A percentile compares a stretch with the other conserved stretches of the same genome.
Conservation (phyloP, 1,140 invertebrate species). For the Mylabris phalerata region DNA sequence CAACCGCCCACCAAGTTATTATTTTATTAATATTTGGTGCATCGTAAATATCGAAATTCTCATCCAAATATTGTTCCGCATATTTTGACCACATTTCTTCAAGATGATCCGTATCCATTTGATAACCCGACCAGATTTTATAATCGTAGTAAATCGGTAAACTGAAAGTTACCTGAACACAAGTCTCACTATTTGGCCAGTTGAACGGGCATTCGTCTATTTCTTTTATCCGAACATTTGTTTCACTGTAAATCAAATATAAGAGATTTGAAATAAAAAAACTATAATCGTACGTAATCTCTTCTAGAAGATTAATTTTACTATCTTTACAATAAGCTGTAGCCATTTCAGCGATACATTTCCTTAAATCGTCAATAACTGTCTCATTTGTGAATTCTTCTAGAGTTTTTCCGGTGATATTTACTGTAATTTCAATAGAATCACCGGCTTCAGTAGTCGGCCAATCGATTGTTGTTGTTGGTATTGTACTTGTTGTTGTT, state of each 20-base stretch:
- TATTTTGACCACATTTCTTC: conserved; percentile 4
- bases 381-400: background rate
- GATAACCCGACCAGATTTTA: background rate
- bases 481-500: background rate
- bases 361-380: background rate
- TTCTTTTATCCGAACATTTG: conserved; percentile 1
- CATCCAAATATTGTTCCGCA: conserved; percentile 3
- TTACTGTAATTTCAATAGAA: conserved; percentile 4
- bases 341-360: background rate
- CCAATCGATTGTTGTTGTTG: background rate
- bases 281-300: background rate
- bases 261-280: no score
- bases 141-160: conserved; percentile 6
- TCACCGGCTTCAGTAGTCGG: conserved; percentile 1
- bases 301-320: background rate
- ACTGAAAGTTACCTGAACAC: conserved; percentile 1
- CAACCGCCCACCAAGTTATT: conserved; percentile 8
- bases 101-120: background rate
- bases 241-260: background rate
- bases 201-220: conserved; percentile 1
- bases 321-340: conserved; percentile 1
- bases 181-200: conserved; percentile 2
- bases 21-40: conserved; percentile 1
- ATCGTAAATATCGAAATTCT: background rate
- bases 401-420: conserved; percentile 1